phyloP scores from a whole-genome alignment of 2,888 invertebrate species.

The Conistra vaccinii region DNA sequence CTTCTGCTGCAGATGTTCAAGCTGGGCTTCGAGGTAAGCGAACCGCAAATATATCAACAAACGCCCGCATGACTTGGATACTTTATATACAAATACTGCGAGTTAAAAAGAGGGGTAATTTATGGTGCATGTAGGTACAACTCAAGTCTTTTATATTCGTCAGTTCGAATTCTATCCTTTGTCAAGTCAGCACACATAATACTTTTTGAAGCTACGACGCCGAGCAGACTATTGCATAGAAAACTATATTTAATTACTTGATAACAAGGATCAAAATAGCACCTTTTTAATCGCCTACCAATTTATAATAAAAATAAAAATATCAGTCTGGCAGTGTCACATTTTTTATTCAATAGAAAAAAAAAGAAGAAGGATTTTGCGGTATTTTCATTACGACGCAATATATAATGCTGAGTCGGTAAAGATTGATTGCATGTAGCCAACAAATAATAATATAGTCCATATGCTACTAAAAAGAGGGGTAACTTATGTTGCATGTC shows the following conservation, averaged over 20 bases:
- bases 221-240: neutral
- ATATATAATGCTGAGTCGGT: too few relatives aligned
- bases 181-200: neutral
- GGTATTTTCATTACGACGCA: neutral
- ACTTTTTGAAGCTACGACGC: neutral
- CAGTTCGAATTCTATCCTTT: neutral
- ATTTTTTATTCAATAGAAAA: too few relatives aligned
- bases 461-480: neutral
- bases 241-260: neutral
- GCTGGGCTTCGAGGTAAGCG: conserved; percentile 95
- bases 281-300: neutral
- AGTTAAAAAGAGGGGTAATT: neutral
- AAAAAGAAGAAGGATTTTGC: neutral
- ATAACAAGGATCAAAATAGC: neutral
- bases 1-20: conserved; percentile 95
- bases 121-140: neutral
- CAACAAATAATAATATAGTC: too few relatives aligned
- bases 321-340: neutral
- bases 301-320: neutral
- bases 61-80: neutral
- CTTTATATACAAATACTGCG: neutral
- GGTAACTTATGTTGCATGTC: too few relatives aligned
- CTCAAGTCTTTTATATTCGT: neutral
- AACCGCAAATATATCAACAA: neutral
- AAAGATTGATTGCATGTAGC: too few relatives aligned